Conservation (phyloP, 1,140 invertebrate species). For the Eulimnadia texana region DNA sequence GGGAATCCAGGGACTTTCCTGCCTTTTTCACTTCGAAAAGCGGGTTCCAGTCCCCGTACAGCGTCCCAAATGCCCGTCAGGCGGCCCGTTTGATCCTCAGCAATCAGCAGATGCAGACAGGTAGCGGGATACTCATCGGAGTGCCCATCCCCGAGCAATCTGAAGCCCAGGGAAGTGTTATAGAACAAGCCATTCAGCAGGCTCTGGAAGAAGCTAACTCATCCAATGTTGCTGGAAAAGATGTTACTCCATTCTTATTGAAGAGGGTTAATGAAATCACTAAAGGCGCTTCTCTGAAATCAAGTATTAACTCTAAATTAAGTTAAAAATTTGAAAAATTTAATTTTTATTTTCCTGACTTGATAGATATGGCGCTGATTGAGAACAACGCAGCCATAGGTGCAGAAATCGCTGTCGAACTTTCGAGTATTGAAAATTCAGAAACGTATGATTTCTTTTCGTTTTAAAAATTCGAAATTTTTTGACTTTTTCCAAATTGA, state of each 20-base stretch:
- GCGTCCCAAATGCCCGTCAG: slow-evolving; percentile 39
- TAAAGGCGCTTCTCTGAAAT: slow-evolving; percentile 55
- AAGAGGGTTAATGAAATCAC: slow-evolving; percentile 59
- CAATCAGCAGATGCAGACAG: slow-evolving; percentile 41
- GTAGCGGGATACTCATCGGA: slow-evolving; percentile 72
- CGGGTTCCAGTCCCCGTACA: slow-evolving; percentile 51
- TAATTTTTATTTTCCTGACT: slow-evolving; percentile 18
- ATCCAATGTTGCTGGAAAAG: slow-evolving; percentile 58
- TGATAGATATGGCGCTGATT: slow-evolving; percentile 69
- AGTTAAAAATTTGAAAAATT: background rate
- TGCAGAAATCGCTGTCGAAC: slow-evolving; percentile 59
- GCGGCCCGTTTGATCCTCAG: slow-evolving; percentile 53
- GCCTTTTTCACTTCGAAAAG: slow-evolving; percentile 64
- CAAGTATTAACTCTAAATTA: slow-evolving; percentile 41
- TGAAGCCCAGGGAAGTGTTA: slow-evolving; percentile 34
- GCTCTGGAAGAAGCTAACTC: slow-evolving; percentile 47
- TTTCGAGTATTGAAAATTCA: slow-evolving; percentile 27
- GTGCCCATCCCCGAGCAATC: slow-evolving; percentile 66
- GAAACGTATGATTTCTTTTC: background rate
- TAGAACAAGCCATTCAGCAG: slow-evolving; percentile 36
- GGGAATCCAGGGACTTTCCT: slow-evolving; percentile 35
- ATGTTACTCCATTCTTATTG: slow-evolving; percentile 84
- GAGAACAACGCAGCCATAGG: slow-evolving; percentile 82
- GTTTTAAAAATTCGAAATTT: background rate
- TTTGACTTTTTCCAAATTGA: background rate